These are phyloP conservation scores for Calameuta idolon DNA, from an alignment of 2,888 invertebrate species.

Conservation along the genomic window DNA sequence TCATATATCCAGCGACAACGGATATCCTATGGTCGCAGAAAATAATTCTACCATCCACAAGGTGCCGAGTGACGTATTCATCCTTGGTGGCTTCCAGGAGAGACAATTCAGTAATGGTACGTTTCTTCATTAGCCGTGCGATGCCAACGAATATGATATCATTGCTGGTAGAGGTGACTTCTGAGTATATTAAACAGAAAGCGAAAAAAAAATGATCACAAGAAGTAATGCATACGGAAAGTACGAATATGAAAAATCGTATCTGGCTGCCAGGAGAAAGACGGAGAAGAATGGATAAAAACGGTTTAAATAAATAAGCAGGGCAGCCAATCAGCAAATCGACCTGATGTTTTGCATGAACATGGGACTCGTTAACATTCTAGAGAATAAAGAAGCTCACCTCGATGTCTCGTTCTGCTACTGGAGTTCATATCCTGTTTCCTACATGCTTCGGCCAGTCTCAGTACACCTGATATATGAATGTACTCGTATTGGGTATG, in stretches of 20 bases:
- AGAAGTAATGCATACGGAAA: background rate
- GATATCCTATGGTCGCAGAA: conserved; percentile 93
- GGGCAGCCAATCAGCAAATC: background rate
- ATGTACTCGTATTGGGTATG: conserved; percentile 69
- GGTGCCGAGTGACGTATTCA: conserved; percentile 91
- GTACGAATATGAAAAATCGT: background rate
- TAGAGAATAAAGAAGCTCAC: conserved; percentile 23
- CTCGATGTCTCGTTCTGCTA: conserved; percentile 36
- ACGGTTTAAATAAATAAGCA: background rate
- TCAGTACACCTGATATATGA: conserved; percentile 67
- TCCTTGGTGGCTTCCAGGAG: conserved; percentile 79
- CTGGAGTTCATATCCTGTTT: conserved; percentile 30
- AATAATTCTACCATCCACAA: conserved; percentile 89
- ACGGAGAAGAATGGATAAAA: background rate
- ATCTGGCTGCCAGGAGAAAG: background rate
- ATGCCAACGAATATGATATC: conserved; percentile 76
- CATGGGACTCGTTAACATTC: background rate
- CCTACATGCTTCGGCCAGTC: conserved; percentile 54
- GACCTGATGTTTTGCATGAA: background rate
- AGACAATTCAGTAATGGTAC: conserved; percentile 75
- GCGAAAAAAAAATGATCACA: conserved; percentile 3
- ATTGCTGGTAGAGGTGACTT: conserved; percentile 48
- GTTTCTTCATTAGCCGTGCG: conserved; percentile 79
- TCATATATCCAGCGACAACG: conserved; percentile 88
- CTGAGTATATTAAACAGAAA: conserved; percentile 18